phyloP scores from a whole-genome alignment of 1,140 invertebrate species.

The Philopotamus ludificatus region DNA sequence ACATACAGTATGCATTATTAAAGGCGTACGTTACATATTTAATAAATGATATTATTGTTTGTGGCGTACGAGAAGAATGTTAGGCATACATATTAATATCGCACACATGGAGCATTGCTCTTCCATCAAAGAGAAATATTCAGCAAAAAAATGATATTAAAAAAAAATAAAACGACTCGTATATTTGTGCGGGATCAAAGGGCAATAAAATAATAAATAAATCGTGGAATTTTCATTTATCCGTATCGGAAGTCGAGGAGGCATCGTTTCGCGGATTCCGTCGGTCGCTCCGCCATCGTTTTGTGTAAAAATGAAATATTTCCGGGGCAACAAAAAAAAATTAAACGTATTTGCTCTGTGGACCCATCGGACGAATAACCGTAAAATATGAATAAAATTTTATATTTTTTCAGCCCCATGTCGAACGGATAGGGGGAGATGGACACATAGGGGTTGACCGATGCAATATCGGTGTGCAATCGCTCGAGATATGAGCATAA shows the following conservation, averaged over 20 bases:
- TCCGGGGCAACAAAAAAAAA: slow-evolving; percentile 8
- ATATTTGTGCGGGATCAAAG: slow-evolving; percentile 30
- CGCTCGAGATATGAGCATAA: slow-evolving; percentile 28
- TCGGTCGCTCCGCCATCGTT: slow-evolving; percentile 6
- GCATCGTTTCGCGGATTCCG: slow-evolving; percentile 35
- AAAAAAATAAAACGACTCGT: no score
- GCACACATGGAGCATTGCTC: no score
- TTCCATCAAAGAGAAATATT: no score
- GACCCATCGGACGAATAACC: slow-evolving; percentile 13
- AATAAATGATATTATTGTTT: no score
- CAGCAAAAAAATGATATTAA: no score
- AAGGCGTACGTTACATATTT: no score
- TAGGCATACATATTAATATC: no score
- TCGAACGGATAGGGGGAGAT: slow-evolving; percentile 12
- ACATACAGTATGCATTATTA: no score
- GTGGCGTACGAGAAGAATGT: no score
- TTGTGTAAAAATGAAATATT: slow-evolving; percentile 36
- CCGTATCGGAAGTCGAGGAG: slow-evolving; percentile 13
- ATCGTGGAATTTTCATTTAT: slow-evolving; percentile 41
- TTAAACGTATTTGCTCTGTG: slow-evolving; percentile 23
- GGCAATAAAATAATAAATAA: slow-evolving; percentile 39
- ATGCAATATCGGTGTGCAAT: slow-evolving; percentile 39
- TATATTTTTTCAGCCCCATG: background rate
- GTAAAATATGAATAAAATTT: slow-evolving; percentile 40
- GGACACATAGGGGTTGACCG: slow-evolving; percentile 30